These are phyloP conservation scores for Momotus momota DNA, from an alignment of 2,797 vertebrate species.

Conservation along the genomic window DNA sequence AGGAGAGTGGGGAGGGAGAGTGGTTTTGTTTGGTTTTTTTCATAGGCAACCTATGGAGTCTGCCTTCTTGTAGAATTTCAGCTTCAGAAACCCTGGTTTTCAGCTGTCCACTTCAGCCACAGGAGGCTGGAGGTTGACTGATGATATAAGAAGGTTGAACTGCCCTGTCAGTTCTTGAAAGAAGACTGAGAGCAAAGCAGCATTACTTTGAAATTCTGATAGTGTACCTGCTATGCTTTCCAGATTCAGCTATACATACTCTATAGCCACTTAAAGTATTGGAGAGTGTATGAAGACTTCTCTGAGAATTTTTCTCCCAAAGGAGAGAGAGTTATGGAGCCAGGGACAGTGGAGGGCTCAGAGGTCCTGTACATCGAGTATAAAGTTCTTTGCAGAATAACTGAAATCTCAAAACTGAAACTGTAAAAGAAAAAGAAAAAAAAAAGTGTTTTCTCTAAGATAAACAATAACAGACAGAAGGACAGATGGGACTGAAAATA, in stretches of 20 bases:
- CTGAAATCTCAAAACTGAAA: background rate
- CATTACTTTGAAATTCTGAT: background rate
- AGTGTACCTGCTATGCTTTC: background rate
- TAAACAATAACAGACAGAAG: background rate
- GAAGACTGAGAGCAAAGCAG: background rate
- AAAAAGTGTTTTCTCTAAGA: background rate
- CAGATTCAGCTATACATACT: background rate
- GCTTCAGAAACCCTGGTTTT: background rate
- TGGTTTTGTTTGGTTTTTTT: background rate
- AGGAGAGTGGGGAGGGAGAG: no score
- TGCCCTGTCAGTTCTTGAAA: background rate
- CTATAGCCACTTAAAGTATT: background rate
- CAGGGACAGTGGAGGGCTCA: background rate
- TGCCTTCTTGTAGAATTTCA: background rate
- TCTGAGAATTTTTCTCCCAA: background rate
- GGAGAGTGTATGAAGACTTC: background rate
- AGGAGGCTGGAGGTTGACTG: background rate
- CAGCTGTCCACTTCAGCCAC: background rate
- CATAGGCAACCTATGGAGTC: background rate
- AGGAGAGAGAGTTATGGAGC: background rate
- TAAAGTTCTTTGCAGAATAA: background rate
- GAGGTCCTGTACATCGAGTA: background rate
- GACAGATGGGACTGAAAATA: background rate
- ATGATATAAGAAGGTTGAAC: background rate
- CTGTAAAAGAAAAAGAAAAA: background rate